Conservation (phyloP, 1,140 invertebrate species). For the Drosophila tropicalis region DNA sequence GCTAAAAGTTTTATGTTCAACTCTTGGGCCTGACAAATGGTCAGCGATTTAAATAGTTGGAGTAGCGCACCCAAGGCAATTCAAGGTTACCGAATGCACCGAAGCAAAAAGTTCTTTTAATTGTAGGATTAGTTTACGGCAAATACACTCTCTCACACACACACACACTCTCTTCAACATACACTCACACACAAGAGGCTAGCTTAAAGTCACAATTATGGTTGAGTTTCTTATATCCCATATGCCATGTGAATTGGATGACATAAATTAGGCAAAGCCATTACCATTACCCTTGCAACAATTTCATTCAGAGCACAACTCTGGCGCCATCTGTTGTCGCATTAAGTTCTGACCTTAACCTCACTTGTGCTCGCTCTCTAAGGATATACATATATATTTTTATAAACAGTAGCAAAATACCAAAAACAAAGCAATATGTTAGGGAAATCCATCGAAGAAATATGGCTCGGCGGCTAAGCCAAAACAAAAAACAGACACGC, state of each 20-base stretch:
- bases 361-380: constrained; percentile 17
- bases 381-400: constrained; percentile 13
- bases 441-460: constrained; percentile 1
- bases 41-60: constrained; percentile 40
- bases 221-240: constrained; percentile 24
- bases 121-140: background rate
- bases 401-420: constrained; percentile 5
- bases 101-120: constrained; percentile 4
- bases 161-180: background rate
- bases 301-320: background rate
- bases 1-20: constrained; percentile 1
- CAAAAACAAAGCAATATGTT: constrained; percentile 1
- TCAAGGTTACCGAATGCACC: constrained; percentile 1
- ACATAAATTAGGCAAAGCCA: constrained; percentile 69
- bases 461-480: constrained; percentile 16
- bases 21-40: constrained; percentile 52
- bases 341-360: constrained; percentile 67
- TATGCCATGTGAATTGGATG: constrained; percentile 51
- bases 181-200: background rate
- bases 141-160: background rate
- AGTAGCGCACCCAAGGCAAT: background rate
- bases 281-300: constrained; percentile 59
- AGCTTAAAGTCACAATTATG: constrained; percentile 3
- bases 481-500: constrained; percentile 60
- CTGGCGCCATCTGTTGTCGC: constrained; percentile 71